phyloP scores from a whole-genome alignment of 2,797 vertebrate genomes.

The Onychomys arenicola region DNA sequence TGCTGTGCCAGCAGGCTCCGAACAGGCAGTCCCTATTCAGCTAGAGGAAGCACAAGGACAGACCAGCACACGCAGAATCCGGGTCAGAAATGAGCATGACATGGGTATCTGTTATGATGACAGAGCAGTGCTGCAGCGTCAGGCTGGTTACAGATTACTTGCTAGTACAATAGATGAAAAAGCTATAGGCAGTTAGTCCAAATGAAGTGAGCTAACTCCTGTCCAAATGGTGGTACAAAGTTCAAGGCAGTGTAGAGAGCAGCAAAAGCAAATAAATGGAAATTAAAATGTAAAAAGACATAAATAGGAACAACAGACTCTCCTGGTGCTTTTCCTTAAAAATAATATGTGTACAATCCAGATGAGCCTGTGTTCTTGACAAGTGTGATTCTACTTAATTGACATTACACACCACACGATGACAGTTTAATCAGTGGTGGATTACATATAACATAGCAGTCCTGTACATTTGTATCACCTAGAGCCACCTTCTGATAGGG shows the following conservation, averaged over 20 bases:
- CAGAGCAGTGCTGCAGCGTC: neutral
- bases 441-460: neutral
- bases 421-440: neutral
- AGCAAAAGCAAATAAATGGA: neutral
- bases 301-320: neutral
- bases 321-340: neutral
- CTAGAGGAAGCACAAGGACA: neutral
- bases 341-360: neutral
- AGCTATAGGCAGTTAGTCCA: neutral
- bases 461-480: neutral
- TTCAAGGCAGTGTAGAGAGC: neutral
- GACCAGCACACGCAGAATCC: neutral
- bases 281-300: neutral
- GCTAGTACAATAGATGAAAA: neutral
- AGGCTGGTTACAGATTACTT: constrained; percentile 24
- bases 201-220: neutral
- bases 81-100: neutral
- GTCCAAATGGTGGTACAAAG: neutral
- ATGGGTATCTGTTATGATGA: neutral
- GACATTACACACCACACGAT: neutral
- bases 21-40: neutral
- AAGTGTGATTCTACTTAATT: constrained; percentile 17
- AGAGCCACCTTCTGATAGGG: neutral
- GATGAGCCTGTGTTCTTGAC: neutral
- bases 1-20: neutral